phyloP scores from a whole-genome alignment of 2,797 vertebrate species.

The Centroberyx gerrardi region DNA sequence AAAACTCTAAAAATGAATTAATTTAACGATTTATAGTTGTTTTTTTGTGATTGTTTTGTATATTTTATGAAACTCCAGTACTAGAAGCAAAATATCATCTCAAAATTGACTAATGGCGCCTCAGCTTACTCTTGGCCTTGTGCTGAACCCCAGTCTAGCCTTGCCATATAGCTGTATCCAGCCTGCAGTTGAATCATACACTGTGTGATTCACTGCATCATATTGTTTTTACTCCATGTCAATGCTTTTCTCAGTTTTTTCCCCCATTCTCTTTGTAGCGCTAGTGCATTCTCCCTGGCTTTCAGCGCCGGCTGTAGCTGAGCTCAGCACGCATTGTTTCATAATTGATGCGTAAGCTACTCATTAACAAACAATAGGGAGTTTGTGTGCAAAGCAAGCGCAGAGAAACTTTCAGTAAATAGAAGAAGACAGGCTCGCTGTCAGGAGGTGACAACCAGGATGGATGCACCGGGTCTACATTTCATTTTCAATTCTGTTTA shows the following conservation, averaged over 20 bases:
- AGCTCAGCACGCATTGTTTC: slow-evolving; percentile 19
- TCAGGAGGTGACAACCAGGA: slow-evolving; percentile 24
- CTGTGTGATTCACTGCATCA: too few relatives aligned
- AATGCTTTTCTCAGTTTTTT: neutral
- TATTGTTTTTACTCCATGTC: neutral
- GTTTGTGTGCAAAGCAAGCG: slow-evolving; percentile 4
- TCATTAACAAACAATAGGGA: slow-evolving; percentile 48
- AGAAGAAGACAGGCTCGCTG: neutral
- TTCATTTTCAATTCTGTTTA: neutral
- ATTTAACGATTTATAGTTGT: too few relatives aligned
- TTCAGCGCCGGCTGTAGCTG: slow-evolving; percentile 2
- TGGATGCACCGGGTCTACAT: neutral
- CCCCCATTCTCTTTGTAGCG: neutral
- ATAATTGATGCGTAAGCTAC: slow-evolving; percentile 46
- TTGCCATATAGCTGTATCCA: too few relatives aligned
- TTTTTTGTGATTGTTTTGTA: too few relatives aligned
- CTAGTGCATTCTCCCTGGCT: slow-evolving; percentile 4
- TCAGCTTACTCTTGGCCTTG: too few relatives aligned
- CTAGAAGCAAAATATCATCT: too few relatives aligned
- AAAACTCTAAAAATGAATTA: too few relatives aligned
- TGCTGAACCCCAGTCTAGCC: too few relatives aligned
- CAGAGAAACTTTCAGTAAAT: neutral
- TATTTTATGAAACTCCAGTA: too few relatives aligned
- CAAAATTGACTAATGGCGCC: too few relatives aligned
- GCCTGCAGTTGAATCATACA: too few relatives aligned